Percentiles rank a stretch among this genome's conserved stretches.
Conservation (phyloP, 2,797 vertebrate genomes). For the Sebastes itinus region DNA sequence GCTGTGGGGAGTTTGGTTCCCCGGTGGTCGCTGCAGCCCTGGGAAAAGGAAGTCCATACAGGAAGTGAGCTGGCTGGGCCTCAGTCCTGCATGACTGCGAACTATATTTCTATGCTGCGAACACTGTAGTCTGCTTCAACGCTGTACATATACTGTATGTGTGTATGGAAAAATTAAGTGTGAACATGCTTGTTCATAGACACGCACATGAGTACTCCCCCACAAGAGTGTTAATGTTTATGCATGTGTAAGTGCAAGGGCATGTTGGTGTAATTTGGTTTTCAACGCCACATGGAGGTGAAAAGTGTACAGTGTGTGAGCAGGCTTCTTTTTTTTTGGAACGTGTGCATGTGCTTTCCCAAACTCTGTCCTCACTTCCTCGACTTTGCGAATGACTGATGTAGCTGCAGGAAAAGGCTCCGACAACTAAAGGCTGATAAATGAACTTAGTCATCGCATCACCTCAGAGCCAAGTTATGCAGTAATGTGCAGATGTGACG, state of each 20-base stretch:
- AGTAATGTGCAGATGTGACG: constrained; percentile 37
- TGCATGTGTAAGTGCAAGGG: neutral
- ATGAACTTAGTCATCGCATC: constrained; percentile 36
- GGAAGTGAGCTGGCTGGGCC: constrained; percentile 56
- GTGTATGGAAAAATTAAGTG: neutral
- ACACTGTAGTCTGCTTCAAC: constrained; percentile 22
- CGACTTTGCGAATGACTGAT: constrained; percentile 36
- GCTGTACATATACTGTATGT: neutral
- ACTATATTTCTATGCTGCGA: neutral
- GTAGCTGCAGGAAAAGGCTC: constrained; percentile 13
- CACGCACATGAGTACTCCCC: neutral
- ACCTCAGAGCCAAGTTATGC: constrained; percentile 39
- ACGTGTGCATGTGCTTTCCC: neutral
- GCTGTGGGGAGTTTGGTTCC: constrained; percentile 25
- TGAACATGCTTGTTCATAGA: neutral
- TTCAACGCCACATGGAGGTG: constrained; percentile 7
- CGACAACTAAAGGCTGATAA: constrained; percentile 5
- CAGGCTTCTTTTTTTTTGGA: neutral
- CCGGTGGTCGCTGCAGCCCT: constrained; percentile 34
- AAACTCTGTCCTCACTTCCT: neutral
- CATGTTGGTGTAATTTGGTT: neutral
- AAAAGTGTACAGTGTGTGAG: neutral
- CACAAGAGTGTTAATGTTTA: neutral
- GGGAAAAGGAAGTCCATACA: constrained; percentile 65
- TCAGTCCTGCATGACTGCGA: constrained; percentile 31